Evolutionary conservation across 2,113 vertebrate genomes (phyloP).

Genomic region (Oreocharis arfaki): DNA sequence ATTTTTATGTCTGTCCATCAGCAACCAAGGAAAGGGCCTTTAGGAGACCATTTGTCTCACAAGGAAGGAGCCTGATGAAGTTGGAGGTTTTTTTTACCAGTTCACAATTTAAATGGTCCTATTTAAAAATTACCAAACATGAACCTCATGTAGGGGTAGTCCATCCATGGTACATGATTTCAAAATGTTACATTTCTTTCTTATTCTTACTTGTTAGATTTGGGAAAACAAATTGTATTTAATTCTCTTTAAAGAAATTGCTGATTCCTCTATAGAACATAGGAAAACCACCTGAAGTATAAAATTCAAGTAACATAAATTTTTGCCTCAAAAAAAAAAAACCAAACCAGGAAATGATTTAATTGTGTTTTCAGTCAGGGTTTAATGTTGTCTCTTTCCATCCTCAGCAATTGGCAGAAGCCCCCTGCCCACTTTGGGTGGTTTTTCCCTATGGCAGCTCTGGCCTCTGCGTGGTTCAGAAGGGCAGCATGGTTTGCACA

Average conservation of each 20-base stretch:
- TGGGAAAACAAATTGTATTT: background rate
- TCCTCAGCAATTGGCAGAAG: accelerated
- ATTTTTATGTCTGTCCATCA: background rate
- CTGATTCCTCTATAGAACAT: background rate
- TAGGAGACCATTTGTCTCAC: background rate
- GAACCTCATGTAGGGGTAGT: background rate
- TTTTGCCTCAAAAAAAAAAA: background rate
- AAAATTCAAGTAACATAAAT: background rate
- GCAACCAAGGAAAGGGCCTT: background rate
- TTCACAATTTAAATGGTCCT: background rate
- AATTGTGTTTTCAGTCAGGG: background rate
- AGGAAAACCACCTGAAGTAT: background rate
- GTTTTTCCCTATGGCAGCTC: background rate
- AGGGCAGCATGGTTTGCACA: accelerated
- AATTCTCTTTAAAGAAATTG: background rate
- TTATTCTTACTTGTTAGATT: background rate
- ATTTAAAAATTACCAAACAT: background rate
- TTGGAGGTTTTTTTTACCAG: background rate
- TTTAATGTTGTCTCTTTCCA: background rate
- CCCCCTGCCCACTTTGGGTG: background rate
- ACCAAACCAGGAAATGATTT: accelerated
- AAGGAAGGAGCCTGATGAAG: background rate
- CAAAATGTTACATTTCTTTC: background rate
- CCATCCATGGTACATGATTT: background rate
- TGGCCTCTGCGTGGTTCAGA: accelerated